phyloP scores from a whole-genome alignment of 2,888 invertebrate genomes.

The Aporophyla nigra region DNA sequence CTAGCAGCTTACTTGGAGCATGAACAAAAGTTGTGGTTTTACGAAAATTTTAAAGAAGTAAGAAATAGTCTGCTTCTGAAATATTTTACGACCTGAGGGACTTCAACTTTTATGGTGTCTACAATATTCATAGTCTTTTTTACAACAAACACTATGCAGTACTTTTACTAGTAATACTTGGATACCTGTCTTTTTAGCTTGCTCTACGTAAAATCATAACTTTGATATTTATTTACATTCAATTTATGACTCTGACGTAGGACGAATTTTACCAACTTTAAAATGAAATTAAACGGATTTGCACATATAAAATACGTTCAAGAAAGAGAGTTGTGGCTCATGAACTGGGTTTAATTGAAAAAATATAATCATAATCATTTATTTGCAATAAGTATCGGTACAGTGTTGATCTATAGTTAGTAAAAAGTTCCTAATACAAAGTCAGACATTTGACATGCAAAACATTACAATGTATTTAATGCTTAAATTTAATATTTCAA shows the following conservation, averaged over 20 bases:
- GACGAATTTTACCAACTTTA: not conserved
- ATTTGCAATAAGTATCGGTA: too few relatives aligned
- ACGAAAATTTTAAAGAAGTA: not conserved
- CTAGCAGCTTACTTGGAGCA: not conserved
- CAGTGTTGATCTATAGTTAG: too few relatives aligned
- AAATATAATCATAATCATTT: too few relatives aligned
- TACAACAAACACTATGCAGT: not conserved
- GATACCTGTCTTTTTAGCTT: not conserved
- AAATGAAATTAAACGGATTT: not conserved
- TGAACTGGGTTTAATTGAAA: too few relatives aligned
- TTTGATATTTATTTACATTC: not conserved
- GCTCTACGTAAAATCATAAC: not conserved
- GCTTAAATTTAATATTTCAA: too few relatives aligned
- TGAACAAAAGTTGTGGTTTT: not conserved
- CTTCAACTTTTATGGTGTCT: not conserved
- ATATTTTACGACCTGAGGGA: not conserved
- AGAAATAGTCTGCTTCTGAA: not conserved
- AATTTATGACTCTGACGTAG: too few relatives aligned
- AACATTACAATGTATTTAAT: too few relatives aligned
- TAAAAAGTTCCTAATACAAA: too few relatives aligned
- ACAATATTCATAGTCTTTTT: conserved; percentile 14
- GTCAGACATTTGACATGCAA: too few relatives aligned
- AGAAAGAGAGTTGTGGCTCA: too few relatives aligned
- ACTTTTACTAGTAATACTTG: not conserved
- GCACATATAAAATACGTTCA: too few relatives aligned